Base-by-base conservation (phyloP, 2,888 invertebrate species). In the Agrotis ipsilon region DNA sequence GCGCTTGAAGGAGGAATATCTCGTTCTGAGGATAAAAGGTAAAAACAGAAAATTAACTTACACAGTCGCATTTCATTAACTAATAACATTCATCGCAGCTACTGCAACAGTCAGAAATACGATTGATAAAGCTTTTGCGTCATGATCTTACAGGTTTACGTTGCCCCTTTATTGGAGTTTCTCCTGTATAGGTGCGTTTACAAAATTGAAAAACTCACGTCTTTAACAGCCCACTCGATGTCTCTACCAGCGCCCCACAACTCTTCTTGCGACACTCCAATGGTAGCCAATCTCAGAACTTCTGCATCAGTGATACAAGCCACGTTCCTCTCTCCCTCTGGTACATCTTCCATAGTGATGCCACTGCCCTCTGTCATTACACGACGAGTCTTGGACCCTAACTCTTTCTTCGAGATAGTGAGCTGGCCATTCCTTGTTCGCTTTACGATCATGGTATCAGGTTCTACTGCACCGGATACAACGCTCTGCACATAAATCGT, bases 161-260 rank as follows among this genome's bases (percentile, higher is more conserved):
- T 32, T 39, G 39, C 39, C 39, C 39, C 39, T 39, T 1, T 11
- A 39, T 11, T 39, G 39, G 39, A 39, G 11, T 39, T 39, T 39
- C 39, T 39, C 9, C 11, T 11, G 11, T 39, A 11, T 39, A 2
- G 9, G 11, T 39, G 39, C 39, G 11, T 39, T 9, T 39, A 39
- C 39, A 39, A 9, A 39, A 39, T 9, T 39, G 39, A 11, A 39
- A 39, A 1, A 27, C 63, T 89, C 84, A 97, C 97, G 87, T 97
- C 93, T 72, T 90, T 92, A 54, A 98, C 91, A 14, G 98, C 98
- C 98, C 98, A 98, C 92, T 98, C 98, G 67, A 98, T 97, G 88
- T 98, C 98, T 80, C 98, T 96, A 0, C 97, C 97, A 3, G 96
- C 96, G 0, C 97, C 98, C 94, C 97, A 98, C 21, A 97, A 88